Percentiles rank a stretch among this genome's conserved stretches.
phyloP scores from a whole-genome alignment of 2,113 vertebrate species.

The Amphilophus citrinellus region DNA sequence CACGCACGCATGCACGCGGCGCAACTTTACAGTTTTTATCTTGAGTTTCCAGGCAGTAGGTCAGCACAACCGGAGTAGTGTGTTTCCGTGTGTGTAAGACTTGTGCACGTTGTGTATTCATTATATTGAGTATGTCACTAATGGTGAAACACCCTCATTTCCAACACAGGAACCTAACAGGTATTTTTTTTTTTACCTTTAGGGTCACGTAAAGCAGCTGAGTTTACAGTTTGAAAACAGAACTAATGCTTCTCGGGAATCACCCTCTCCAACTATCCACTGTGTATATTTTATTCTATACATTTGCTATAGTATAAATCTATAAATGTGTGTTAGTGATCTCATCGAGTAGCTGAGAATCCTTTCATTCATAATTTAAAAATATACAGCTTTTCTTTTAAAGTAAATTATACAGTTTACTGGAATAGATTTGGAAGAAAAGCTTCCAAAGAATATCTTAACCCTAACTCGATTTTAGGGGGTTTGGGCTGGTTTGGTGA shows the following conservation, averaged over 20 bases:
- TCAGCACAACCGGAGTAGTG: neutral
- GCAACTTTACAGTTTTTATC: neutral
- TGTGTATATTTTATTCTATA: neutral
- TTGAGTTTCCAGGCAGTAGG: conserved; percentile 36
- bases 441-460: neutral
- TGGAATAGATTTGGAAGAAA: neutral
- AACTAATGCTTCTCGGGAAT: no score
- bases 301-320: neutral
- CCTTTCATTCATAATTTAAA: neutral
- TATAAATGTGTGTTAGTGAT: neutral
- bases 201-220: neutral
- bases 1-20: neutral
- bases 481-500: neutral
- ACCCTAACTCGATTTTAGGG: neutral
- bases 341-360: no score
- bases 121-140: neutral
- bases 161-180: neutral
- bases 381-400: neutral
- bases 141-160: neutral
- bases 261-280: neutral
- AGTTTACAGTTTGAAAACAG: no score
- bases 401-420: neutral
- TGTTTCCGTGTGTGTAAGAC: neutral
- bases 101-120: conserved; percentile 18
- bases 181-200: neutral